Base-by-base conservation (phyloP, 2,113 vertebrate species). In the Chloroceryle aenea region DNA sequence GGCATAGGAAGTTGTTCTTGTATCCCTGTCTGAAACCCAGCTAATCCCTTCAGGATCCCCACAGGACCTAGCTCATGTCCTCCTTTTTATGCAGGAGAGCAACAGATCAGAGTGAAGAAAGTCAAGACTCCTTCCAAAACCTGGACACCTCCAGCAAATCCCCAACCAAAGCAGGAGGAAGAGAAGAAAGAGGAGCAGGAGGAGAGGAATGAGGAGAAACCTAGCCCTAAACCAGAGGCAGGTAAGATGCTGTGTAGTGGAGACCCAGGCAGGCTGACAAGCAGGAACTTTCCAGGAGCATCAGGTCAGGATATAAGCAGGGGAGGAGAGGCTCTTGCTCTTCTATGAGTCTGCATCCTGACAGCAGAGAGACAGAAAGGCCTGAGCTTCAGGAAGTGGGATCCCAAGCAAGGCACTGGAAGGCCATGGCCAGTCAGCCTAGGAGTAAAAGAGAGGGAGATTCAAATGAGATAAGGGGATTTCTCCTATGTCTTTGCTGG, bases 71-170 rank as follows among this genome's bases (percentile, higher is more conserved):
- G 12, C 32, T 76, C 38, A 38, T 13, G 17, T 64, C 2, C 10
- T 21, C n/a, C 67, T 85, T 45, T n/a, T 36, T 71, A 14, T 82
- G 20, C 93, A 99, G 99, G 95, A 47, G 45, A 93, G 67, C 82
- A 98, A 81, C 91, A 63, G 3, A 91, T 90, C 66, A 89, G 21
- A 78, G 74, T 98, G 81, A 97, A 96, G 91, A 81, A 40, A 27
- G 61, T 90, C 32, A 97, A 68, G 45, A 80, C 76, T 20, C 81
- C 97, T 15, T 58, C 91, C 82, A 98, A 97, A 97, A 43, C 85
- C 8, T 90, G 66, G 81, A 97, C 86, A 19, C 94, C 95, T 85
- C 95, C 30, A 36, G 80, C 23, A 61, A 77, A 97, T 67, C 77
- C 45, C 3, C 47, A 83, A 36, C 82, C 87, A 52, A 29, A 94